phyloP scores from a whole-genome alignment of 2,113 vertebrate genomes.

The Syrmaticus mikado region DNA sequence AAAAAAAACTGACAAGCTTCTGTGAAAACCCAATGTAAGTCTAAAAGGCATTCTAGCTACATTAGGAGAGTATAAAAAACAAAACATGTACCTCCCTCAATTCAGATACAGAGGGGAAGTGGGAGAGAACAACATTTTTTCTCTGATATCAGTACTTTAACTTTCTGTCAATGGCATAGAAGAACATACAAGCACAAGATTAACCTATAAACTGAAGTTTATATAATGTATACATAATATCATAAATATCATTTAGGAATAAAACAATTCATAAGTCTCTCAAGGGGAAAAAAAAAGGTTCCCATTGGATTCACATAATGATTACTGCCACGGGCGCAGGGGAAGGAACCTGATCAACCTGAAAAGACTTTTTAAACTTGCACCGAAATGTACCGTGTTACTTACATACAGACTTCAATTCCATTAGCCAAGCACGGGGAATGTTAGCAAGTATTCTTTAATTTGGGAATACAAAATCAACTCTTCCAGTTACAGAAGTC shows the following conservation, averaged over 20 bases:
- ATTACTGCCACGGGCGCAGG: background rate
- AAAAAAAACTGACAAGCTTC: background rate
- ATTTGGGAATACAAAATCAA: background rate
- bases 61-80: background rate
- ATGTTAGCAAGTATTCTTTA: background rate
- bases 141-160: background rate
- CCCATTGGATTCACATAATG: background rate
- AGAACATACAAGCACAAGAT: background rate
- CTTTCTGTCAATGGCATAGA: background rate
- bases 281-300: background rate
- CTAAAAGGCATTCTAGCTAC: background rate
- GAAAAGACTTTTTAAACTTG: background rate
- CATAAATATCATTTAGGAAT: background rate
- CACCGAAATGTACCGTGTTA: background rate
- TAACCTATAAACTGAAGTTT: background rate
- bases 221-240: no score
- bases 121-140: background rate
- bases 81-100: background rate
- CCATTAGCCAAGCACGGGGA: accelerated
- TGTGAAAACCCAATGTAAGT: background rate
- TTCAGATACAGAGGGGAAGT: no score
- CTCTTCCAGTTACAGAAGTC: background rate
- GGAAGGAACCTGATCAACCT: background rate
- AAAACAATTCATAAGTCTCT: background rate
- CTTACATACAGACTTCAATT: background rate